A percentile compares a stretch with the other conserved stretches of the same genome.
These are phyloP conservation scores for Macaca nemestrina DNA, from an alignment of 2,113 vertebrate genomes.

Conservation along the genomic window DNA sequence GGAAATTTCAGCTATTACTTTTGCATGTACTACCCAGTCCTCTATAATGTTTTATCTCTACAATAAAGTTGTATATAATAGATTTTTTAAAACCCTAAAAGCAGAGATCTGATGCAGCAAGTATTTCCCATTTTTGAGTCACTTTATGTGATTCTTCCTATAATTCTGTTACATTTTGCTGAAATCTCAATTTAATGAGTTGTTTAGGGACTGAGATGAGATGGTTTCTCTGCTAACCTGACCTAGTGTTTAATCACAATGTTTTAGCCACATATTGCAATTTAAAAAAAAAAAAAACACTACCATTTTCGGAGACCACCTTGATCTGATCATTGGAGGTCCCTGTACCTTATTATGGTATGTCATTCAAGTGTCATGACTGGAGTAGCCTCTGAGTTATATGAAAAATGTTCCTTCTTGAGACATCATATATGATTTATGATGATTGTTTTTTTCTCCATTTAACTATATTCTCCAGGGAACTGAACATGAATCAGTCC, in stretches of 20 bases:
- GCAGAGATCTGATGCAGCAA: not conserved
- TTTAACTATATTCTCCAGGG: slow-evolving; percentile 43
- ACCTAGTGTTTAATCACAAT: not conserved
- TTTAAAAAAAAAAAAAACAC: not conserved
- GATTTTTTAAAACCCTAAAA: not conserved
- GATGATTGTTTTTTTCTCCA: slow-evolving; percentile 48
- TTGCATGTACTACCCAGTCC: not conserved
- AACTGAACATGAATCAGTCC: slow-evolving; percentile 39
- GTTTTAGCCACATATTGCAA: not conserved
- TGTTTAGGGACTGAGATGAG: not conserved
- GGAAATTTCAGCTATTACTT: not conserved
- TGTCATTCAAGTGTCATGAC: slow-evolving; percentile 9
- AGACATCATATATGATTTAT: slow-evolving; percentile 67
- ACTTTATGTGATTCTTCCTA: not conserved
- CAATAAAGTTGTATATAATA: not conserved
- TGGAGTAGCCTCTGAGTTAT: slow-evolving; percentile 15
- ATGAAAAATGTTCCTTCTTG: slow-evolving; percentile 58
- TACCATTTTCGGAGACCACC: not conserved
- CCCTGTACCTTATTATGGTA: slow-evolving; percentile 24
- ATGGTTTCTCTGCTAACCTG: not conserved
- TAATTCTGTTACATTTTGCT: not conserved
- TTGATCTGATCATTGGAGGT: not conserved
- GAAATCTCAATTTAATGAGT: not conserved
- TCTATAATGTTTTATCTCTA: not conserved
- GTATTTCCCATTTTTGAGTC: not conserved